Percentiles rank a stretch among this genome's conserved stretches.
phyloP scores from a whole-genome alignment of 2,113 vertebrate species.

The Polyodon spathula region DNA sequence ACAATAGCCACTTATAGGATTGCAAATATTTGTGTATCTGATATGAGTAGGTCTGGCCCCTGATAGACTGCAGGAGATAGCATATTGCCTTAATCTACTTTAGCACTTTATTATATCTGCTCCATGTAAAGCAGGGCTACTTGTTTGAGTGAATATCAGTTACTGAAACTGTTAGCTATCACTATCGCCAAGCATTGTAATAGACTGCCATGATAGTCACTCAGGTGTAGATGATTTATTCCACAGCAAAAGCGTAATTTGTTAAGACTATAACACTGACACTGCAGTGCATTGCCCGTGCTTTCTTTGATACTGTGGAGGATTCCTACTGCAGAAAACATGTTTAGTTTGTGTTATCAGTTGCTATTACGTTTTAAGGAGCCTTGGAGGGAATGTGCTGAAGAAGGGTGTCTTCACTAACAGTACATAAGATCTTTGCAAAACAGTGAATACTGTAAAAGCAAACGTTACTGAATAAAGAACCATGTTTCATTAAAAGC shows the following conservation, averaged over 20 bases:
- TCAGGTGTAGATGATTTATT: constrained; percentile 36
- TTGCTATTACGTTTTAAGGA: too few species aligned
- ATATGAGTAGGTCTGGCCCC: neutral
- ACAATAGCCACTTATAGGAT: neutral
- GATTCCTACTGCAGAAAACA: too few species aligned
- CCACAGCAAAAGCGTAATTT: constrained; percentile 18
- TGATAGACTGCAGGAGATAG: neutral
- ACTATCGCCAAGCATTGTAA: constrained; percentile 24
- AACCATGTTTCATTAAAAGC: too few species aligned
- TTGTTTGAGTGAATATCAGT: constrained; percentile 13
- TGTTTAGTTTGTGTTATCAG: too few species aligned
- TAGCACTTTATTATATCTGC: neutral
- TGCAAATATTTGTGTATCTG: neutral
- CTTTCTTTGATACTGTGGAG: constrained; percentile 22
- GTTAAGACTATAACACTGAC: constrained; percentile 31
- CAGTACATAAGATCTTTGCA: too few species aligned
- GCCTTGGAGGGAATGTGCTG: too few species aligned
- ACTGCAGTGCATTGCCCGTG: constrained; percentile 8
- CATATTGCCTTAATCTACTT: neutral
- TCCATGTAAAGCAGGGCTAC: constrained; percentile 5
- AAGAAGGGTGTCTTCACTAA: too few species aligned
- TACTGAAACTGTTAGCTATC: constrained; percentile 24
- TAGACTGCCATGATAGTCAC: constrained; percentile 21
- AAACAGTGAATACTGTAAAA: too few species aligned
- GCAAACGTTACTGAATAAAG: too few species aligned